Evolutionary conservation across 2,113 vertebrate genomes (phyloP).

Genomic region (Uropsilus gracilis): DNA sequence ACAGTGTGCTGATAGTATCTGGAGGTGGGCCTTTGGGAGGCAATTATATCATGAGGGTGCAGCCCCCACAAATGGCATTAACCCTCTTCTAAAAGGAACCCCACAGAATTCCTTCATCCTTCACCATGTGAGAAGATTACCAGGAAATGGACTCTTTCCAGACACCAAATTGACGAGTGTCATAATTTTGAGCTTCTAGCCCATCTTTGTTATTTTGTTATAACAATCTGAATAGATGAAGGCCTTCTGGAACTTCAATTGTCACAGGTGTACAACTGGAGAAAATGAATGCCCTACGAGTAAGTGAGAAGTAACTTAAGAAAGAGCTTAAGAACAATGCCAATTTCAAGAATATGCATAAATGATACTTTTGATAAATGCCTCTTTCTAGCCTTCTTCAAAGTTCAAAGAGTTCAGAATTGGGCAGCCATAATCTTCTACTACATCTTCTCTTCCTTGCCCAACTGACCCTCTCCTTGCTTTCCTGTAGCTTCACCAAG

Average conservation of each 20-base stretch:
- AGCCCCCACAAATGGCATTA: not conserved
- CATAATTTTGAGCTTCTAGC: not conserved
- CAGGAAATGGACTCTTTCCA: not conserved
- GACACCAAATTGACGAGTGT: not conserved
- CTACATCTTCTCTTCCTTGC: fast-evolving
- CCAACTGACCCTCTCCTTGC: not conserved
- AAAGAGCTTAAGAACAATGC: not conserved
- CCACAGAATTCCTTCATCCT: not conserved
- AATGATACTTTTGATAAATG: not conserved
- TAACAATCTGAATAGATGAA: not conserved
- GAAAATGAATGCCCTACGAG: too few species aligned
- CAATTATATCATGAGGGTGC: not conserved
- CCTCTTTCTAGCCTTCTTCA: not conserved
- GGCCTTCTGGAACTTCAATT: not conserved
- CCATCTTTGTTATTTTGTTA: not conserved
- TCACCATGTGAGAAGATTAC: not conserved
- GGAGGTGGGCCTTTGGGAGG: not conserved
- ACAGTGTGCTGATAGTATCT: not conserved
- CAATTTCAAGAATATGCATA: fast-evolving
- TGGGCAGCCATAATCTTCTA: not conserved
- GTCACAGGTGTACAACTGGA: not conserved
- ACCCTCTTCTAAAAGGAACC: not conserved
- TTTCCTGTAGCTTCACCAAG: not conserved
- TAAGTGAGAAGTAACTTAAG: not conserved
- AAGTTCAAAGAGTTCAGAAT: not conserved